Conservation (phyloP, 2,797 vertebrate species). For the Anolis apletophallus region DNA sequence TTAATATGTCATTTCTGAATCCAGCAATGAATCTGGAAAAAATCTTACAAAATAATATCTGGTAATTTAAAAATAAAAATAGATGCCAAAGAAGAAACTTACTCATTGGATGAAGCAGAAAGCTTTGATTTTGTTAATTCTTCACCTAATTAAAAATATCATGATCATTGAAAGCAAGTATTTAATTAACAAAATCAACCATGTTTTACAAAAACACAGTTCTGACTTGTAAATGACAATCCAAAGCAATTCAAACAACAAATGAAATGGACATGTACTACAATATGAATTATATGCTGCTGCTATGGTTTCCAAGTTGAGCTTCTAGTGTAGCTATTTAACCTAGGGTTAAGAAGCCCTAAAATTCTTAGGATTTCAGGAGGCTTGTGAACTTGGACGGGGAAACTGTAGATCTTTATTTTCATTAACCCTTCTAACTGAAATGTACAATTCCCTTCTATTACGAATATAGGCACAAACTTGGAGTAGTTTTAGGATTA, state of each 20-base stretch:
- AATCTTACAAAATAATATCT: background rate
- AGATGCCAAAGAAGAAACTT: conserved; percentile 75
- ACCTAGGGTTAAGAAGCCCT: no score
- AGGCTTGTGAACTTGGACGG: no score
- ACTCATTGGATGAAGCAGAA: conserved; percentile 86
- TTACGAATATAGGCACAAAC: no score
- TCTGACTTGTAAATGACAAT: background rate
- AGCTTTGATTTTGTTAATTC: conserved; percentile 88
- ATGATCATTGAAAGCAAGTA: conserved; percentile 47
- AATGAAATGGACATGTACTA: conserved; percentile 28
- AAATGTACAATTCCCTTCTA: no score
- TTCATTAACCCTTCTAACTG: no score
- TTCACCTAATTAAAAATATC: conserved; percentile 84
- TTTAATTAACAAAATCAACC: conserved; percentile 57
- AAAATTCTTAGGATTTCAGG: no score
- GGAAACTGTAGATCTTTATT: no score
- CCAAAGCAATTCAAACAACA: conserved; percentile 8
- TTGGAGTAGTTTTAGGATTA: no score
- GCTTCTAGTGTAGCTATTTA: background rate
- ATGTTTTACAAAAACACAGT: conserved; percentile 34
- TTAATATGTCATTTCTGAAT: background rate
- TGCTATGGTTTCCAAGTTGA: conserved; percentile 7
- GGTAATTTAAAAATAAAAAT: conserved; percentile 26
- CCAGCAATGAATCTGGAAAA: conserved; percentile 24
- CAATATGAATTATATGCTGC: conserved; percentile 7